Percentiles rank a stretch among this genome's conserved stretches.
phyloP scores from a whole-genome alignment of 2,113 vertebrate genomes.

The Tupaia chinensis region DNA sequence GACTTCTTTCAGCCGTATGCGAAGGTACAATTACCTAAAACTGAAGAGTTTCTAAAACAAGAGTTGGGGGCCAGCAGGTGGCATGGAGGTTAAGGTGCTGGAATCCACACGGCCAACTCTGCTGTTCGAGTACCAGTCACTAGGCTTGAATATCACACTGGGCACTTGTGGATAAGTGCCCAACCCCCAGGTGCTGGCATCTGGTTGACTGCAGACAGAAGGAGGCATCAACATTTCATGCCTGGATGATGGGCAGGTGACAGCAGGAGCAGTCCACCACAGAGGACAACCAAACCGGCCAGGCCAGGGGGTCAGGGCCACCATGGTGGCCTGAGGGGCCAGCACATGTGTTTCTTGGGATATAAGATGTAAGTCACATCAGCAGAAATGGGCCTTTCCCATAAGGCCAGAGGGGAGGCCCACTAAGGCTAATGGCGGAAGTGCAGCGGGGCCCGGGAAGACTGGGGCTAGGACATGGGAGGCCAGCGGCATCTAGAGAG shows the following conservation, averaged over 20 bases:
- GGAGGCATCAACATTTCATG: too few relatives aligned
- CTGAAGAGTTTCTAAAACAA: neutral
- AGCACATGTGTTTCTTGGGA: rapidly evolving
- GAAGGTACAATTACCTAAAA: neutral
- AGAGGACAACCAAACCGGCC: neutral
- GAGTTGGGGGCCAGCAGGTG: too few relatives aligned
- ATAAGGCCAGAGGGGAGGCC: rapidly evolving
- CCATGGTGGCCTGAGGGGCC: neutral
- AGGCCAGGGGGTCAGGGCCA: rapidly evolving
- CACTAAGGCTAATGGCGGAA: rapidly evolving
- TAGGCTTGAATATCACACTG: too few relatives aligned
- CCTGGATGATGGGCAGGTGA: rapidly evolving
- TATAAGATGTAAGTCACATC: rapidly evolving
- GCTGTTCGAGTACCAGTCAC: too few relatives aligned
- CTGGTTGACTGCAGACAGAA: neutral
- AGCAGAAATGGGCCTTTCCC: rapidly evolving
- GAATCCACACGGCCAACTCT: too few relatives aligned
- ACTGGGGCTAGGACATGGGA: neutral
- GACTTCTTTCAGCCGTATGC: neutral
- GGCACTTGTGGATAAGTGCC: too few relatives aligned
- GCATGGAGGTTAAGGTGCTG: too few relatives aligned
- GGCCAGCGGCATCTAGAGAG: neutral
- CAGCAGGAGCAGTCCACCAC: neutral
- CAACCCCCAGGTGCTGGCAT: rapidly evolving
- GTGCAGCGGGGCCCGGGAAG: rapidly evolving